A percentile compares a stretch with the other conserved stretches of the same genome.
Conservation (phyloP, 2,888 invertebrate genomes). For the Plusia festucae region DNA sequence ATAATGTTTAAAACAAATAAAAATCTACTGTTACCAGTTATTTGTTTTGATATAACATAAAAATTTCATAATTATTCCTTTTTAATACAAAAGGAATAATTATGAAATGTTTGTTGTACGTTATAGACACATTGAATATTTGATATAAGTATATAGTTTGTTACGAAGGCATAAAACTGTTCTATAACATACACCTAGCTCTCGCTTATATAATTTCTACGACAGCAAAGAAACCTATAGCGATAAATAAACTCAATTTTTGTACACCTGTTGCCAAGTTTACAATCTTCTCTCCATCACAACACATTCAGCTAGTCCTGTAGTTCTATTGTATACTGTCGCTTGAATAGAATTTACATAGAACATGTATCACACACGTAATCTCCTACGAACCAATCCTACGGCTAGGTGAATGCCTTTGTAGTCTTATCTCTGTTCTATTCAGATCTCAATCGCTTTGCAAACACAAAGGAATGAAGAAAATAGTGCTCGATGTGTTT, state of each 20-base stretch:
- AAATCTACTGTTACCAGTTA: no score
- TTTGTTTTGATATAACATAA: no score
- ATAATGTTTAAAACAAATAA: no score
- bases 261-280: not conserved
- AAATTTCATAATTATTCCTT: no score
- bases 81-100: no score
- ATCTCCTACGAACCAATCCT: not conserved
- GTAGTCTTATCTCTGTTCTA: conserved; percentile 6
- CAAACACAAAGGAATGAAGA: not conserved
- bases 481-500: conserved; percentile 1
- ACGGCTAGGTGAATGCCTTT: conserved; percentile 4
- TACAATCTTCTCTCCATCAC: not conserved
- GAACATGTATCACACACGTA: not conserved
- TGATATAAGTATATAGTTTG: no score
- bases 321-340: not conserved
- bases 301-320: not conserved
- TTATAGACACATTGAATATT: no score
- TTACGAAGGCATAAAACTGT: no score
- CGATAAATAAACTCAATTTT: not conserved
- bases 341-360: conserved; percentile 6
- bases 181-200: not conserved
- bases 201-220: not conserved
- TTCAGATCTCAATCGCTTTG: conserved; percentile 6
- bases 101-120: no score
- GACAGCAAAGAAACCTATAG: not conserved